Percentiles rank a stretch among this genome's conserved stretches.
These are phyloP conservation scores for Lobophora halterata DNA, from an alignment of 2,888 invertebrate genomes.

Conservation along the genomic window DNA sequence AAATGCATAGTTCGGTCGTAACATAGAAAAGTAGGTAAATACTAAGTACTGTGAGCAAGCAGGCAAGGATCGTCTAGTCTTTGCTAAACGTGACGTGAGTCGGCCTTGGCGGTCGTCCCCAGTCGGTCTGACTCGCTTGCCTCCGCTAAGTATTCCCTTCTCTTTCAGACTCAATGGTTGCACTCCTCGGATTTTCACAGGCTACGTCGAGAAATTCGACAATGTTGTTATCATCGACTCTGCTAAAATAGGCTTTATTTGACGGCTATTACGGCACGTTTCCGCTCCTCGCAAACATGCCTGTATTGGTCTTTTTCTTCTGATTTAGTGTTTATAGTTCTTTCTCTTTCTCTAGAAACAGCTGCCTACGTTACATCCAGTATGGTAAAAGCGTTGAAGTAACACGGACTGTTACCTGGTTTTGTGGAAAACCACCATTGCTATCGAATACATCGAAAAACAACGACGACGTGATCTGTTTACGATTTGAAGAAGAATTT, in stretches of 20 bases:
- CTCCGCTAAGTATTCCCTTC: slow-evolving; percentile 49
- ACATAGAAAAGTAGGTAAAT: slow-evolving; percentile 41
- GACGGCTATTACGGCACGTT: slow-evolving; percentile 37
- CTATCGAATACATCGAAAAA: slow-evolving; percentile 58
- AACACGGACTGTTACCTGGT: slow-evolving; percentile 57
- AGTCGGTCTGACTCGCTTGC: slow-evolving; percentile 56
- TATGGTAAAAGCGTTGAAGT: slow-evolving; percentile 66
- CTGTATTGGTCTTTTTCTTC: slow-evolving; percentile 47
- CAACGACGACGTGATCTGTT: slow-evolving; percentile 50
- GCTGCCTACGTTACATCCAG: slow-evolving; percentile 70
- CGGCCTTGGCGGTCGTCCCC: slow-evolving; percentile 73
- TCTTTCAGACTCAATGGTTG: slow-evolving; percentile 65
- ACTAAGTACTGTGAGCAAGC: slow-evolving; percentile 43
- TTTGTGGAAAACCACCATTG: slow-evolving; percentile 43
- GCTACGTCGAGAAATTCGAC: slow-evolving; percentile 68
- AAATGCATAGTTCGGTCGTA: slow-evolving; percentile 66
- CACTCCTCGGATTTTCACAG: slow-evolving; percentile 67
- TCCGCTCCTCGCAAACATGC: slow-evolving; percentile 30
- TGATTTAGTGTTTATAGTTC: slow-evolving; percentile 59
- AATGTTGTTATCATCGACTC: slow-evolving; percentile 52
- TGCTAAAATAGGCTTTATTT: slow-evolving; percentile 50
- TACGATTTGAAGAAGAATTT: slow-evolving; percentile 41
- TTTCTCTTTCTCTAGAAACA: slow-evolving; percentile 73
- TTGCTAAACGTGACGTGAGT: slow-evolving; percentile 70
- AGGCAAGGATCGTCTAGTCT: slow-evolving; percentile 72